Evolutionary conservation across 1,140 invertebrate species (phyloP).

Genomic region (Radopholus similis): DNA sequence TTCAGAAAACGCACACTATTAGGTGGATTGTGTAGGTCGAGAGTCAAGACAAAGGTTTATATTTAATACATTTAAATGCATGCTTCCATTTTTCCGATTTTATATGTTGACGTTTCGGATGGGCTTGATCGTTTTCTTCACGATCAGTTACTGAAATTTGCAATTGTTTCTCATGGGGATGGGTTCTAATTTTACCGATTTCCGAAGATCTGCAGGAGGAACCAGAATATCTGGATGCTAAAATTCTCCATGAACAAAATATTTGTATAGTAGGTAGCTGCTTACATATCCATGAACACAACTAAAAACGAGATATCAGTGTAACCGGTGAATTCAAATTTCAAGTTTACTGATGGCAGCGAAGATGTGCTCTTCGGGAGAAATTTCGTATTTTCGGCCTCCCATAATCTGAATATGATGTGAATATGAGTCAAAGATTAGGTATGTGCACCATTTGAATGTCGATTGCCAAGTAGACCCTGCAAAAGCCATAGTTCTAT

Average conservation of each 20-base stretch:
- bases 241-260: slow-evolving; percentile 41
- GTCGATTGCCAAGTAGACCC: slow-evolving; percentile 68
- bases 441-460: slow-evolving; percentile 63
- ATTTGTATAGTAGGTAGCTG: not conserved
- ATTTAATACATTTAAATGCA: too few relatives aligned
- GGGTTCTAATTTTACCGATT: slow-evolving; percentile 25
- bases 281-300: slow-evolving; percentile 1
- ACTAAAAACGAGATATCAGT: not conserved
- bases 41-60: too few relatives aligned
- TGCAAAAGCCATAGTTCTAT: too few relatives aligned
- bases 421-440: slow-evolving; percentile 11
- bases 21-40: too few relatives aligned
- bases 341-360: slow-evolving; percentile 66
- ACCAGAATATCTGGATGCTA: slow-evolving; percentile 60
- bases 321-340: too few relatives aligned
- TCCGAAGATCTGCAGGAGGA: slow-evolving; percentile 41
- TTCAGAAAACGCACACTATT: too few relatives aligned
- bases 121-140: too few relatives aligned
- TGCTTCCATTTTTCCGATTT: too few relatives aligned
- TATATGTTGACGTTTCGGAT: too few relatives aligned
- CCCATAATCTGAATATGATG: slow-evolving; percentile 70
- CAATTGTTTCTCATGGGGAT: not conserved
- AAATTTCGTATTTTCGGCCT: slow-evolving; percentile 67
- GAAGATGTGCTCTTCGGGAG: slow-evolving; percentile 71
- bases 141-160: not conserved